Base-by-base conservation (phyloP, 2,113 vertebrate genomes). In the Pachypanchax playfairii region DNA sequence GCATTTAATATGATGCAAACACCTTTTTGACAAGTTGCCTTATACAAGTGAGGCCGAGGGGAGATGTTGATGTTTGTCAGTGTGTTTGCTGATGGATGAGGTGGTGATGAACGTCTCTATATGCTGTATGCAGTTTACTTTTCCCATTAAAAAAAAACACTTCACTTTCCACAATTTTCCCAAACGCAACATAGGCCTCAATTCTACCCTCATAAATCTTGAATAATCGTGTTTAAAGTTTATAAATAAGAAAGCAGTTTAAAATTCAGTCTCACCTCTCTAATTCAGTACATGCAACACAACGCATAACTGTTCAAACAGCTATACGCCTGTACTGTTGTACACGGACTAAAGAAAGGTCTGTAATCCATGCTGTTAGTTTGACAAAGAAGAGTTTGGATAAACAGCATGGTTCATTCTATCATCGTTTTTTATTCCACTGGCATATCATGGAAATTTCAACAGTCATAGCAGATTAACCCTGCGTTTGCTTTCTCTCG, bases 391-490 rank as follows among this genome's bases (percentile, higher is more conserved):
- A 67, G 57, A 73, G 66, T 93, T 93, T 91, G 73, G 75, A 85
- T 86, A 85, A 79, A 90, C 81, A 75, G 47, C 61, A 76, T 4
- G 80, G 86, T 90, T 92, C 82, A 65, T 88, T 90, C 90, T 41
- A 18, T 52, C 77, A 75, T 77, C 66, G 91, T 93, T 94, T 90
- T 87, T 90, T 87, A 94, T 94, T 94, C 92, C 86, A 72, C 73
- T 78, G 87, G 91, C 91, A 76, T 92, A 91, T 91, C 89, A 77
- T 67, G 81, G 92, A 94, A 94, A 94, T 97, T 97, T 97, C 93
- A 96, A 96, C 94, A 96, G 95, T 96, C 94, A 91, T 93, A 93
- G 91, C 89, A 93, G 93, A 96, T 96, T 96, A 96, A 96, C 94
- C 95, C 93, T 80, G 91, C 79, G 89, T 91, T 86, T 85, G 92